Evolutionary conservation across 2,888 invertebrate genomes (phyloP), one percentile per base, ranked within the genome.

Genomic region (Drosophila macrospina): DNA sequence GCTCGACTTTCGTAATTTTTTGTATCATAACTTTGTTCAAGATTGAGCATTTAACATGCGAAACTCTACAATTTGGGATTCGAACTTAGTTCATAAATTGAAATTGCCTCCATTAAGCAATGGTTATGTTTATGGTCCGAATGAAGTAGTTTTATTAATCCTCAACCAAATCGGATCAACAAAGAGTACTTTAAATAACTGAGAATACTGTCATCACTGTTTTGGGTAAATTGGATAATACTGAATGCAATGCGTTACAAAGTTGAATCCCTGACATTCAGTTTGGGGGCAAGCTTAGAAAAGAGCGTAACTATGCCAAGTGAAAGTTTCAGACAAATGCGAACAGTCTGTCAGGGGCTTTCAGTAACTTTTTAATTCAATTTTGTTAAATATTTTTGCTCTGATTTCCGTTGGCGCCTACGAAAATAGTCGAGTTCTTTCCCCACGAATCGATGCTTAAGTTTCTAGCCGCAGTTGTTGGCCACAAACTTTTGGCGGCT

Each of bases 291-390:
- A 32, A 24, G 36, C 54, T 42, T 28, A 32, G 11, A 57, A 54
- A 24, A 36, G 50, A 42, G 13, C 41, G 16, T 30, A 45, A 47
- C 45, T 41, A 39, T 42, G 41, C 59, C 15, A 30, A 45, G 42
- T 11, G 26, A 70, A 73, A 74, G 71, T 74, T 70, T 28, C 39
- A 37, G 30, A 54, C 60, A 76, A 74, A 57, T 54, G 52, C 36
- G 26, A 36, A 15, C 42, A 55, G 45, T 80, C 81, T 50, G 78
- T 55, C 44, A 52, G 69, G 48, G 61, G 48, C 55, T 66, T 72
- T 36, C 39, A 50, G 48, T 69, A 86, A 88, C 85, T 77, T 88
- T 81, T 68, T 88, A 86, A 88, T 86, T 69, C 68, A 84, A 86
- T 88, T 88, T 78, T 62, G 56, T 63, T 76, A 78, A 85, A 83